Base-by-base conservation (phyloP, 2,113 vertebrate species). In the Laticauda laticaudata region DNA sequence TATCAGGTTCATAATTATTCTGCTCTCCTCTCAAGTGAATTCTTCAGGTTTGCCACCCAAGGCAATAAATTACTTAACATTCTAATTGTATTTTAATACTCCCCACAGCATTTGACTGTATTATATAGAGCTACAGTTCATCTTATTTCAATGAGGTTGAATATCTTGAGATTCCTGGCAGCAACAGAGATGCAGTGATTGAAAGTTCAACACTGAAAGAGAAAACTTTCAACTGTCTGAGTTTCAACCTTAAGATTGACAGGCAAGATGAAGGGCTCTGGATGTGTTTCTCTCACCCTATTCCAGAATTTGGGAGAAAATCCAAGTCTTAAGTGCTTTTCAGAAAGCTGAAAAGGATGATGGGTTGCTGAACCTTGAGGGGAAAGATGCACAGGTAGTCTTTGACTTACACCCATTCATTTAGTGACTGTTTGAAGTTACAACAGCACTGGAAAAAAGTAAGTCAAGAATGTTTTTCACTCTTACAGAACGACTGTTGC, bases 1-100 rank as follows among this genome's bases (percentile, higher is more conserved):
- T 93, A 96, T 94, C 92, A 86, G 87, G 56, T 54, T 43, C 92
- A 95, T 96, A 96, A 96, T 95, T 95, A 95, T 59, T 94, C 81
- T 61, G 93, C 92, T 92, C 90, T 89, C 92, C 93, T 95, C 64
- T 93, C 75, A 94, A 95, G 88, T 21, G 6, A 95, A 57, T 2
- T 1, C 57, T 91, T 26, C 92, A 88, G 29, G 45, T 6, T 69
- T 96, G 64, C 88, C 59, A 86, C 59, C 21, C 48, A n/a, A 53
- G 88, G 8, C 91, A 92, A 90, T 86, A 69, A 92, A 93, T 95
- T 93, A 90, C 86, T 93, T 92, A 55, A 29, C 91, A 94, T 64
- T 1, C 21, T 54, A 92, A 94, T 91, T 91, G 43, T 89, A 91
- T 94, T 96, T 95, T 94, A 92, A 94, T 88, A 92, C 92, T 89